A percentile compares a stretch with the other conserved stretches of the same genome.
Evolutionary conservation across 2,888 invertebrate species (phyloP).

Genomic region (Hydrotaea cyrtoneurina): DNA sequence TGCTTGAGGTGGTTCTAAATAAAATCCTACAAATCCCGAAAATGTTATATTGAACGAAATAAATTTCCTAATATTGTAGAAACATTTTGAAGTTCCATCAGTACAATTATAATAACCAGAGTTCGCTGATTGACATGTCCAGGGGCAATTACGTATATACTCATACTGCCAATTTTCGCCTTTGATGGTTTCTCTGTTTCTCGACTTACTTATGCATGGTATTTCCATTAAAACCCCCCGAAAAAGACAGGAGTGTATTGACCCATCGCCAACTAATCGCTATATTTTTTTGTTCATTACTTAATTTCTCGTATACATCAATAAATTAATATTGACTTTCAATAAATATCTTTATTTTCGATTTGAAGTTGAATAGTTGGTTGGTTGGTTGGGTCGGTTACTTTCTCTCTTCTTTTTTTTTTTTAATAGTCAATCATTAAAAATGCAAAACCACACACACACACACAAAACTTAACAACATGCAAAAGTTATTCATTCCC

Average conservation of each 20-base stretch:
- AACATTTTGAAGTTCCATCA: too few relatives aligned
- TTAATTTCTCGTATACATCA: neutral
- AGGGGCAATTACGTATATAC: too few relatives aligned
- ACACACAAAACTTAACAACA: neutral
- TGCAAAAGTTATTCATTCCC: slow-evolving; percentile 2
- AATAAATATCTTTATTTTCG: slow-evolving; percentile 19
- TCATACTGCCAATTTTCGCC: too few relatives aligned
- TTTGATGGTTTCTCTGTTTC: too few relatives aligned
- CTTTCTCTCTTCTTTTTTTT: neutral
- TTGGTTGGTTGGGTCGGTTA: neutral
- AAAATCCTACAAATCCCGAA: too few relatives aligned
- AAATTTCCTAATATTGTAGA: too few relatives aligned
- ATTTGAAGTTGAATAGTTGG: neutral
- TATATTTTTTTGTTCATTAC: neutral
- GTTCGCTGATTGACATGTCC: too few relatives aligned
- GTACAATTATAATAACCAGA: too few relatives aligned
- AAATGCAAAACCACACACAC: neutral
- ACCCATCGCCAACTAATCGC: neutral
- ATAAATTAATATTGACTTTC: slow-evolving; percentile 16
- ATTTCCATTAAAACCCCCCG: neutral
- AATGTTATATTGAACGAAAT: too few relatives aligned
- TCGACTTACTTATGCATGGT: too few relatives aligned
- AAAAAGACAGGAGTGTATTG: neutral
- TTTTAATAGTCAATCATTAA: neutral
- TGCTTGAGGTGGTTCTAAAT: too few relatives aligned